Percentiles rank a stretch among this genome's conserved stretches.
Evolutionary conservation across 2,797 vertebrate genomes (phyloP).

Genomic region (Petrocephalus schoutedeni): DNA sequence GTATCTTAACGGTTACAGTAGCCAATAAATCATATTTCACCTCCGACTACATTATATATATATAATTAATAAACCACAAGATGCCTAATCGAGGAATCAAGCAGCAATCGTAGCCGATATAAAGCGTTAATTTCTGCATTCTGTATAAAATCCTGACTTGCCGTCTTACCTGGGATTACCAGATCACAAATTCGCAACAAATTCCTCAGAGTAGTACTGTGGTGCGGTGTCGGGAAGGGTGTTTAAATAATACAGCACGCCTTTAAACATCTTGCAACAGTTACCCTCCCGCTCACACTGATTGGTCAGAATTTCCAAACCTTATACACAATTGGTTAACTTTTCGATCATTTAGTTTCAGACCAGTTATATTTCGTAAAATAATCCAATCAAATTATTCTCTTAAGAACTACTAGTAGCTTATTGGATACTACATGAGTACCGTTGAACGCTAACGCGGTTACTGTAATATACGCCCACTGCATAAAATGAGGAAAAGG

Average conservation of each 20-base stretch:
- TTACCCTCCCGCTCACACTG: slow-evolving; percentile 22
- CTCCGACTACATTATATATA: background rate
- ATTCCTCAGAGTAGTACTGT: slow-evolving; percentile 34
- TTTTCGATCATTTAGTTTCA: slow-evolving; percentile 2
- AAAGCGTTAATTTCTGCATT: background rate
- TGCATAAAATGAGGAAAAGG: background rate
- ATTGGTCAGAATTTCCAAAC: slow-evolving; percentile 49
- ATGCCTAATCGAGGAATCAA: background rate
- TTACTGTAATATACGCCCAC: background rate
- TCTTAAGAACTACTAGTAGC: background rate
- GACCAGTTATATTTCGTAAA: background rate
- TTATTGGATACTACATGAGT: background rate
- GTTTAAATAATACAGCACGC: slow-evolving; percentile 62
- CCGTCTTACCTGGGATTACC: slow-evolving; percentile 22
- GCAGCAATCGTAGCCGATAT: background rate
- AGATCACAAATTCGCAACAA: background rate
- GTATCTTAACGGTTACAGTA: background rate
- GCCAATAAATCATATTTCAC: background rate
- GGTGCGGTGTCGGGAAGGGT: slow-evolving; percentile 29
- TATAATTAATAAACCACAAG: background rate
- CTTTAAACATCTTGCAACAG: slow-evolving; percentile 43
- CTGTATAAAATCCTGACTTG: background rate
- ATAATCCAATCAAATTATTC: slow-evolving; percentile 6
- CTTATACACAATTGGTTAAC: slow-evolving; percentile 37
- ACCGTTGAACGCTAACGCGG: background rate